Conservation (phyloP, 1,140 invertebrate species). For the Chrysomallon squamiferum region DNA sequence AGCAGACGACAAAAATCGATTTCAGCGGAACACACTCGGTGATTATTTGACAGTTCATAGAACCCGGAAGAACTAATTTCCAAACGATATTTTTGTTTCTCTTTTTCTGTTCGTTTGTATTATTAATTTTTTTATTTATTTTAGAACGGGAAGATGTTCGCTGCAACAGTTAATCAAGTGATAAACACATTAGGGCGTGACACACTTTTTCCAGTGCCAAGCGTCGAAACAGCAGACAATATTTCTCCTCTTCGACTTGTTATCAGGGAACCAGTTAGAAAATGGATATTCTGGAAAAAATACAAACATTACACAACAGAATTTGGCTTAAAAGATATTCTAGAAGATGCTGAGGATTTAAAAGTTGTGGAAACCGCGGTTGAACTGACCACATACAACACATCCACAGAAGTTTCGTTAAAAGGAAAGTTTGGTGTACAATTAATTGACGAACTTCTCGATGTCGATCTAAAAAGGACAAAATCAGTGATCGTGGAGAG, state of each 20-base stretch:
- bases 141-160: too few relatives aligned
- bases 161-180: constrained; percentile 7
- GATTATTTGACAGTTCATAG: too few relatives aligned
- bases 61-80: too few relatives aligned
- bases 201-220: constrained; percentile 6
- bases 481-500: background rate
- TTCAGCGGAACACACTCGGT: too few relatives aligned
- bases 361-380: background rate
- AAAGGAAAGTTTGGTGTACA: constrained; percentile 10
- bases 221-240: constrained; percentile 3
- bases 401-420: background rate
- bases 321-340: background rate
- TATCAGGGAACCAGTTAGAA: background rate
- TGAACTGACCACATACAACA: background rate
- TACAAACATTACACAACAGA: background rate
- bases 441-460: background rate
- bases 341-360: background rate
- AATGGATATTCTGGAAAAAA: constrained; percentile 1
- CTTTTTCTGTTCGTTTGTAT: too few relatives aligned
- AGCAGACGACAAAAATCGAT: too few relatives aligned
- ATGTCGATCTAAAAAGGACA: background rate
- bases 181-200: background rate
- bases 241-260: constrained; percentile 3
- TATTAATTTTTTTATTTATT: too few relatives aligned
- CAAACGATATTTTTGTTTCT: too few relatives aligned